phyloP scores from a whole-genome alignment of 2,113 vertebrate species.

The Carollia perspicillata region DNA sequence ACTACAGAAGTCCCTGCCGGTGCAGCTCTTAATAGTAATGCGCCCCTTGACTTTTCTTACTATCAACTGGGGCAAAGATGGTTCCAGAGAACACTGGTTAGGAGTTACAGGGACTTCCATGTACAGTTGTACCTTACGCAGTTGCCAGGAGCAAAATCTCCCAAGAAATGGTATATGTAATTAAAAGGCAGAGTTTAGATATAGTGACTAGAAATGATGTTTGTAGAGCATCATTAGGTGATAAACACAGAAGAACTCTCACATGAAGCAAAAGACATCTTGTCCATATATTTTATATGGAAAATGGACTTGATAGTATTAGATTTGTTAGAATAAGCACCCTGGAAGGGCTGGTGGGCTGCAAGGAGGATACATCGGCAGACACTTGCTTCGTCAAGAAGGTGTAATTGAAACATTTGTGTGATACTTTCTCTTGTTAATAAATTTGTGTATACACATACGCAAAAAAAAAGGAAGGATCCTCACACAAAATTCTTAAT shows the following conservation, averaged over 20 bases:
- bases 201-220: neutral
- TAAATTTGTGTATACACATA: neutral
- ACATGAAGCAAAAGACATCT: neutral
- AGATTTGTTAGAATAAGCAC: neutral
- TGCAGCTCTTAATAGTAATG: neutral
- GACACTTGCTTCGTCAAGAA: neutral
- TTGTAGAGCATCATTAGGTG: neutral
- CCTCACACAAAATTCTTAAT: neutral
- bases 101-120: neutral
- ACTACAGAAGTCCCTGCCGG: neutral
- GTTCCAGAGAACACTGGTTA: neutral
- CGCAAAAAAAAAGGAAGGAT: neutral
- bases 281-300: neutral
- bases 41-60: neutral
- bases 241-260: neutral
- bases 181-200: neutral
- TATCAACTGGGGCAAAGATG: neutral
- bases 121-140: accelerated
- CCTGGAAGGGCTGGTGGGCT: neutral
- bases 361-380: neutral
- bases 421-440: neutral
- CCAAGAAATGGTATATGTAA: neutral
- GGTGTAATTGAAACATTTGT: neutral
- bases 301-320: neutral
- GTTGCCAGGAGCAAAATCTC: neutral